Evolutionary conservation across 1,140 invertebrate genomes (phyloP), one percentile per base, ranked within the genome.

Genomic region (Eufriesea mexicana): DNA sequence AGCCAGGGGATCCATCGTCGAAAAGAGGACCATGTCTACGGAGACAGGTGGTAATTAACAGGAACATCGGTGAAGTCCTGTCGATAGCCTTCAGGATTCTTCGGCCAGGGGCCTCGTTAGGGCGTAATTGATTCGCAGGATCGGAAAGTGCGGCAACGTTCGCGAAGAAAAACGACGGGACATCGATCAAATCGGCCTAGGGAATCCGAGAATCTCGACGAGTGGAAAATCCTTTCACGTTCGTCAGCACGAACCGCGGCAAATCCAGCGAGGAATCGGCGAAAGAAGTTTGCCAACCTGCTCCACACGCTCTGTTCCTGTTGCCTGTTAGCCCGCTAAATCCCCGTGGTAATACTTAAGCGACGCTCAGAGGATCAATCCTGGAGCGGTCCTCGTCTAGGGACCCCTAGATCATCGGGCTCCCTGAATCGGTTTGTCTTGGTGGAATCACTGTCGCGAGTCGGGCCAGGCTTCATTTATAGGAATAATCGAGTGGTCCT

Each of bases 1-100:
- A 20, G 10, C 55, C 28, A 8, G 42, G 20, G 75, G 8, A 54
- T 42, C n/a, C 47, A 23, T 45, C 28, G 28, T 35, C 20, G 35
- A 35, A 25, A 76, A 54, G 23, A 67, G 49, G 5, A 14, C 16
- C 20, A 9, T 5, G 49, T 55, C 28, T 61, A 12, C 14, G 12
- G 42, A 28, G 77, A 47, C 66, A 71, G 77, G 42, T 28, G 35
- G 25, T 79, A 71, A 79, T 79, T 47, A 59, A 47, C 54, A 35
- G 66, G 18, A 59, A 42, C 20, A 9, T 47, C 42, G 57, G 7
- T 4, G 45, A 8, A 10, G 75, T 8, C 47, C 14, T 25, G 42
- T 47, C 75, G 61, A 67, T 77, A 71, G 49, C 66, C 51, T 35
- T 35, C 66, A n/a, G 8, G 45, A 47, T 45, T 67, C 51, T 18